phyloP scores from a whole-genome alignment of 2,797 vertebrate species.

The Pantherophis vulpinus region DNA sequence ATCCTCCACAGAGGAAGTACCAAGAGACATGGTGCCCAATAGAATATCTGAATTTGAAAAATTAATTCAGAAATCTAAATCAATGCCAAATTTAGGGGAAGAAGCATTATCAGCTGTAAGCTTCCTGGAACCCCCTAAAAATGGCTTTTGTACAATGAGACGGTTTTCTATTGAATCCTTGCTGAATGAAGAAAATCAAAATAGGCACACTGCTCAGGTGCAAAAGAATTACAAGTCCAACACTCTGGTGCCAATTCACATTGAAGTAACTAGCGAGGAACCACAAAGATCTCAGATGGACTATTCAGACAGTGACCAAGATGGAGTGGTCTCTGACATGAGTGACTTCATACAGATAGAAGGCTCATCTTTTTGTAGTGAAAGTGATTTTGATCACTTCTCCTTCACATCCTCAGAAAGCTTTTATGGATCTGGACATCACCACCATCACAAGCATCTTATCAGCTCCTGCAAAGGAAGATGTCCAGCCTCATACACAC shows the following conservation, averaged over 20 bases:
- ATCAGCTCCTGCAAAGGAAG: constrained; percentile 95
- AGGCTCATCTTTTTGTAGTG: constrained; percentile 97
- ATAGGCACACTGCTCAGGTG: constrained; percentile 80
- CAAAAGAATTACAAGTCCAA: constrained; percentile 69
- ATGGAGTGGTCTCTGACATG: constrained; percentile 89
- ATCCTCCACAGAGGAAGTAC: constrained; percentile 83
- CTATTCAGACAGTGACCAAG: constrained; percentile 92
- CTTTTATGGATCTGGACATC: constrained; percentile 86
- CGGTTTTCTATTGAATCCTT: constrained; percentile 95
- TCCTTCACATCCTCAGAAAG: constrained; percentile 97
- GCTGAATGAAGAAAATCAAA: constrained; percentile 85
- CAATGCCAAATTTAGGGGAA: constrained; percentile 94
- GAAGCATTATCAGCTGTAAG: constrained; percentile 83
- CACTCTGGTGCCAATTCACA: constrained; percentile 78
- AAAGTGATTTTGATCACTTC: constrained; percentile 96
- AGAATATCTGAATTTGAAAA: constrained; percentile 93
- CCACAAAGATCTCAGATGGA: constrained; percentile 70
- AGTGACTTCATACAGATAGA: constrained; percentile 95
- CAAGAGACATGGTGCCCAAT: constrained; percentile 89
- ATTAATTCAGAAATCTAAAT: constrained; percentile 96
- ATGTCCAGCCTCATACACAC: constrained; percentile 94
- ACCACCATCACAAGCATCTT: constrained; percentile 87
- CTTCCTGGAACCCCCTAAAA: constrained; percentile 77
- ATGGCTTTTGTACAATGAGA: constrained; percentile 83
- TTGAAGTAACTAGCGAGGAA: constrained; percentile 79